Conservation (phyloP, 1,140 invertebrate species). For the Andricus grossulariae region DNA sequence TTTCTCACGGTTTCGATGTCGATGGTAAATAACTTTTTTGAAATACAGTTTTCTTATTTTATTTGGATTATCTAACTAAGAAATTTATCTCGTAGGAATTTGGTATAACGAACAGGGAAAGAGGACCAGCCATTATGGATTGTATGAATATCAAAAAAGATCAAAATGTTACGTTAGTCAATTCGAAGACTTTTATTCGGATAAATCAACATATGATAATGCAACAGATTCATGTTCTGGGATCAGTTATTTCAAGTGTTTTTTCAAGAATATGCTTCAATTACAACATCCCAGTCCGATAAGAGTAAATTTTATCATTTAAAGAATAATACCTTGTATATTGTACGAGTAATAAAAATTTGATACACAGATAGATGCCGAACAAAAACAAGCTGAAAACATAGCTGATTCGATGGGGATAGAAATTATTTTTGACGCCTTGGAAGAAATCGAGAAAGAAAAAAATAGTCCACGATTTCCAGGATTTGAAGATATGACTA, state of each 20-base stretch:
- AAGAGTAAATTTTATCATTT: background rate
- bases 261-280: background rate
- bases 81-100: background rate
- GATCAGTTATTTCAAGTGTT: background rate
- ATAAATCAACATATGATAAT: background rate
- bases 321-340: background rate
- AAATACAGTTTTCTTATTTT: background rate
- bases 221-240: background rate
- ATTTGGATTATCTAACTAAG: background rate
- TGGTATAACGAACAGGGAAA: background rate
- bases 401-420: constrained; percentile 34
- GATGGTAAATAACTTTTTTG: background rate
- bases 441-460: background rate
- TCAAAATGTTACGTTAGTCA: background rate
- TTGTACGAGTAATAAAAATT: background rate
- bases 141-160: background rate
- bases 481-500: constrained; percentile 30
- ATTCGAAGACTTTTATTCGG: background rate
- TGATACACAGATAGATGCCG: background rate
- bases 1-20: constrained; percentile 9
- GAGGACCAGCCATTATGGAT: background rate
- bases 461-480: constrained; percentile 11
- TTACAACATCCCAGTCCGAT: background rate
- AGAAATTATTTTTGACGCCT: constrained; percentile 27
- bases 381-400: constrained; percentile 21